Evolutionary conservation across 2,888 invertebrate species (phyloP).

Genomic region (Mystacides longicornis): DNA sequence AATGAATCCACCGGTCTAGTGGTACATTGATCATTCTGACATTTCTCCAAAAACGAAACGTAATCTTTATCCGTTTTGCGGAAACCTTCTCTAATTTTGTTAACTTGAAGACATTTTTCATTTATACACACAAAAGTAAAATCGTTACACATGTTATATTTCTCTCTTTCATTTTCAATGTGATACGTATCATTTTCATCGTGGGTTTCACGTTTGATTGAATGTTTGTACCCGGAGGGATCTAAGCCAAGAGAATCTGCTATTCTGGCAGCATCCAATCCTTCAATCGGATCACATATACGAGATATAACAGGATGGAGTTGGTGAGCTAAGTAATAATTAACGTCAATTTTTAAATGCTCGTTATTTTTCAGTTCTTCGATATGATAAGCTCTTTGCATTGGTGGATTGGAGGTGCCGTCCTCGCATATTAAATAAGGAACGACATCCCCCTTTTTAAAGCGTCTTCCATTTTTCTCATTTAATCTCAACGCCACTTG

Average conservation of each 20-base stretch:
- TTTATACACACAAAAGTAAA: constrained; percentile 58
- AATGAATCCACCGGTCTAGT: constrained; percentile 58
- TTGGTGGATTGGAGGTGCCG: constrained; percentile 68
- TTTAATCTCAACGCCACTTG: constrained; percentile 81
- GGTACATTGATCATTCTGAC: constrained; percentile 64
- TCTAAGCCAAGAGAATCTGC: constrained; percentile 82
- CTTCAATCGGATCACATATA: constrained; percentile 92
- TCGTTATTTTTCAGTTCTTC: constrained; percentile 76
- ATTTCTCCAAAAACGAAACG: constrained; percentile 57
- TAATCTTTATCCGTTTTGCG: constrained; percentile 39
- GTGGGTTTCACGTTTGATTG: constrained; percentile 40
- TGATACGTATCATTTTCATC: constrained; percentile 42
- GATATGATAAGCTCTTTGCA: constrained; percentile 89
- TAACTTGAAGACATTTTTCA: constrained; percentile 51
- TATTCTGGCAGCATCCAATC: constrained; percentile 82
- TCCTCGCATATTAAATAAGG: constrained; percentile 94
- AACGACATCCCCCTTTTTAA: constrained; percentile 91
- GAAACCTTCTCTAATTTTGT: constrained; percentile 46
- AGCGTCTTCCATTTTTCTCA: constrained; percentile 65
- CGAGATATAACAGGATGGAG: constrained; percentile 93
- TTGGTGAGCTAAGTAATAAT: constrained; percentile 92
- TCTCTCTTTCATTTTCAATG: constrained; percentile 46
- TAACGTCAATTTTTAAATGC: constrained; percentile 67
- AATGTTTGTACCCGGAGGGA: constrained; percentile 45
- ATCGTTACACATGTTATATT: constrained; percentile 53